Percentiles rank a stretch among this genome's conserved stretches.
phyloP scores from a whole-genome alignment of 92 coral and sea anemone species.

The Isaurus tuberculatus region DNA sequence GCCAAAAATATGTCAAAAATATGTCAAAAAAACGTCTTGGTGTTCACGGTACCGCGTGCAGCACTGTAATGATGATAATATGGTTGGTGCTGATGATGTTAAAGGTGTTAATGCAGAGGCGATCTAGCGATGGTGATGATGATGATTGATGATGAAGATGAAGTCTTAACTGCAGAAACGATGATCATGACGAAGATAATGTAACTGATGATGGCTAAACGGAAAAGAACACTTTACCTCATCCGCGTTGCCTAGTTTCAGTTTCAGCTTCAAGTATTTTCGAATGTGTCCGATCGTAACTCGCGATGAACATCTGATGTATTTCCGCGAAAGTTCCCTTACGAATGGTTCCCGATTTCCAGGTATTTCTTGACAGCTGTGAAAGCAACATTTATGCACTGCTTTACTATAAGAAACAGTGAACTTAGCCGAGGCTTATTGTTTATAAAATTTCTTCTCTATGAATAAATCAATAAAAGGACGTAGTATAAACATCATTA shows the following conservation, averaged over 20 bases:
- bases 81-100: not conserved
- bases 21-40: no score
- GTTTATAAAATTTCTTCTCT: no score
- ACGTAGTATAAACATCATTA: no score
- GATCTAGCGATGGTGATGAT: no score
- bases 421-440: no score
- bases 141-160: not conserved
- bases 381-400: not conserved
- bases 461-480: no score
- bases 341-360: constrained; percentile 48
- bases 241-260: constrained; percentile 78
- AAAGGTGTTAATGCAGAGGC: not conserved
- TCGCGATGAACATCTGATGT: constrained; percentile 93
- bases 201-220: not conserved
- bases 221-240: constrained; percentile 53
- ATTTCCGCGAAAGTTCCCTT: constrained; percentile 85
- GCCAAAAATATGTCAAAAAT: no score
- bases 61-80: not conserved
- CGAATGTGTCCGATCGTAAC: constrained; percentile 95
- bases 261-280: constrained; percentile 88
- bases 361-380: constrained; percentile 25
- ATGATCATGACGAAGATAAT: not conserved
- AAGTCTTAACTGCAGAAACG: not conserved
- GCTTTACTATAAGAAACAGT: not conserved
- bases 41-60: no score